phyloP scores from a whole-genome alignment of 1,140 invertebrate genomes.

The Holotrichia oblita region DNA sequence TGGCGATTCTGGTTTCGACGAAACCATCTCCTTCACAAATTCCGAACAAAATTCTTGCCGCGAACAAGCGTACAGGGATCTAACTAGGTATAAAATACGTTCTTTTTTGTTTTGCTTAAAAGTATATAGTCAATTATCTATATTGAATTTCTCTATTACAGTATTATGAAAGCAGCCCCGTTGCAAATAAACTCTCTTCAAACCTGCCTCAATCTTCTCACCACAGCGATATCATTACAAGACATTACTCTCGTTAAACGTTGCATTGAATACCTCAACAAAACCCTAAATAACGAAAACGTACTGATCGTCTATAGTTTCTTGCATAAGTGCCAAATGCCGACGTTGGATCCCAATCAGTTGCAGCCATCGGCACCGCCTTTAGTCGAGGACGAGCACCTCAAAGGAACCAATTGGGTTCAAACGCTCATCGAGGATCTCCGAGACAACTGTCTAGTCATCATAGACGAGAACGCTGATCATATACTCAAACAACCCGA shows the following conservation, averaged over 20 bases:
- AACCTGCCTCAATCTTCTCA: constrained; percentile 53
- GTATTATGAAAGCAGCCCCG: constrained; percentile 56
- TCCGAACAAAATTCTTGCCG: constrained; percentile 18
- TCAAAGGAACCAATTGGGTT: constrained; percentile 55
- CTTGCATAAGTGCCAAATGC: constrained; percentile 41
- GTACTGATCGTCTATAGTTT: constrained; percentile 51
- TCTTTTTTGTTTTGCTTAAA: no score
- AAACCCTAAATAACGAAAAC: constrained; percentile 52
- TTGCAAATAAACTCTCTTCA: constrained; percentile 52
- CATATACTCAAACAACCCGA: constrained; percentile 54
- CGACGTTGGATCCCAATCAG: constrained; percentile 47
- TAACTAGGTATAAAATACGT: constrained; percentile 24
- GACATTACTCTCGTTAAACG: constrained; percentile 57
- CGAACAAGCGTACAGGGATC: constrained; percentile 35
- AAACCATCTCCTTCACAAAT: neutral
- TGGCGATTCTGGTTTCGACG: constrained; percentile 23
- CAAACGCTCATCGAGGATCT: constrained; percentile 52
- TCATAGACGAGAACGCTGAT: constrained; percentile 57
- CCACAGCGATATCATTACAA: constrained; percentile 54
- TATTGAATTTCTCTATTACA: constrained; percentile 44
- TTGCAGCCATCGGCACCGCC: constrained; percentile 59
- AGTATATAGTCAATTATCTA: no score
- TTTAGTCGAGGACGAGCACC: constrained; percentile 54
- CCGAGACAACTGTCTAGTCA: constrained; percentile 56
- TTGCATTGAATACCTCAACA: constrained; percentile 55